These are phyloP conservation scores for Oreochromis aureus DNA, from an alignment of 2,113 vertebrate species.

Conservation along the genomic window DNA sequence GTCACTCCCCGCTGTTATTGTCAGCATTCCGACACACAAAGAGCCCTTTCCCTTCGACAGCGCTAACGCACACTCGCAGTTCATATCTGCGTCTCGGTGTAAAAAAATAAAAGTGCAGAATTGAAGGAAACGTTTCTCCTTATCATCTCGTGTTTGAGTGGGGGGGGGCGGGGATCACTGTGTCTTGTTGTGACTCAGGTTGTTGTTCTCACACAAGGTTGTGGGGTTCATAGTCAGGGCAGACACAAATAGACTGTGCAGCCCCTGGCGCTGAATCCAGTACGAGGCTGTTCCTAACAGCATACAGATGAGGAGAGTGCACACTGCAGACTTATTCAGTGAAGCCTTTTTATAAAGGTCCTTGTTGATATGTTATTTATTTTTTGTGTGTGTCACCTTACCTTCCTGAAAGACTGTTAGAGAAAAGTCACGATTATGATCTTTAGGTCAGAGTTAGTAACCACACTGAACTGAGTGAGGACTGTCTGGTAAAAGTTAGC, in stretches of 20 bases:
- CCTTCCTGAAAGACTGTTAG: background rate
- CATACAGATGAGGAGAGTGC: background rate
- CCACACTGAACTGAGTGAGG: background rate
- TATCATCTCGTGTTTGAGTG: background rate
- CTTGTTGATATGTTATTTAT: background rate
- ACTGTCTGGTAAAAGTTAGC: background rate
- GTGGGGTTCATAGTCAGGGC: conserved; percentile 18
- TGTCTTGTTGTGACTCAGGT: background rate
- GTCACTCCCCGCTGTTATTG: background rate
- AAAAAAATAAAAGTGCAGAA: background rate
- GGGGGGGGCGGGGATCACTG: background rate
- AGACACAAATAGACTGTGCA: background rate
- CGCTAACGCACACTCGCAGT: background rate
- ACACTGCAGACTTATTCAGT: background rate
- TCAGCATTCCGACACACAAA: background rate
- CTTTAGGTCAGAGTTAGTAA: background rate
- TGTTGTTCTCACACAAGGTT: background rate
- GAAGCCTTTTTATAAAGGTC: background rate
- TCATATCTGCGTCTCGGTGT: background rate
- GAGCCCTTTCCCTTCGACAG: background rate
- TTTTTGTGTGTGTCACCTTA: background rate
- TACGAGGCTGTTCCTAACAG: background rate
- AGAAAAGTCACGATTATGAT: background rate
- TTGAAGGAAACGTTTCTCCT: background rate
- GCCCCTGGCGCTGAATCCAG: background rate